Base-by-base conservation (phyloP, 2,797 vertebrate species). In the Acanthiza pusilla region DNA sequence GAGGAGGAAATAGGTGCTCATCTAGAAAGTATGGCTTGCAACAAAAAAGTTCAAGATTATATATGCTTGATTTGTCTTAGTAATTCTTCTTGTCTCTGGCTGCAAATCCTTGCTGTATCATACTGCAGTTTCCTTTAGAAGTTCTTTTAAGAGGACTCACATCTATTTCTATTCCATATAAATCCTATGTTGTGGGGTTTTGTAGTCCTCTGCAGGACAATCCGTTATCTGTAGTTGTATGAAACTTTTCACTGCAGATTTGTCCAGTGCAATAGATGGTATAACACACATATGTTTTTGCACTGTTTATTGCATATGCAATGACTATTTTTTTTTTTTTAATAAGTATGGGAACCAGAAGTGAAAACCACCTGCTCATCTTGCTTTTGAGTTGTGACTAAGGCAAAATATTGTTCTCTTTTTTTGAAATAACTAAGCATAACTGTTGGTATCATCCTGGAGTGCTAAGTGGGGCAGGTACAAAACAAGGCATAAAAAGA, bases 401-500 rank as follows among this genome's bases (percentile, higher is more conserved):
- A 81, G 23, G 11, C 10, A 13, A n/a, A 81, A 45, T 29, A 4
- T 17, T 80, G 5, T 19, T 60, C 4, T 5, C 16, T 25, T 61
- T 26, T 71, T 63, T 45, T 57, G 1, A 16, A 36, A 2, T 58
- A 20, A 57, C 16, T 74, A 47, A 20, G 14, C 10, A 22, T 63
- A 61, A 43, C 40, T 8, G 3, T 47, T 66, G 5, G 6, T 15
- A 34, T 4, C 3, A 34, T 27, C 34, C n/a, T 58, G 48, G 30
- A 77, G 21, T 9, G 11, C 8, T 34, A 54, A 71, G 11, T 15
- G 7, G 7, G 14, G 3, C 13, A 81, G 10, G 14, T 42, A 60
- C 10, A 47, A 4, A 5, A 2, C 0, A 6, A 40, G 23, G 18
- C 6, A 50, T 63, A 50, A n/a, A 54, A 85, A 23, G 3, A 5